Base-by-base conservation (phyloP, 2,797 vertebrate genomes). In the Centropyge bicolor region DNA sequence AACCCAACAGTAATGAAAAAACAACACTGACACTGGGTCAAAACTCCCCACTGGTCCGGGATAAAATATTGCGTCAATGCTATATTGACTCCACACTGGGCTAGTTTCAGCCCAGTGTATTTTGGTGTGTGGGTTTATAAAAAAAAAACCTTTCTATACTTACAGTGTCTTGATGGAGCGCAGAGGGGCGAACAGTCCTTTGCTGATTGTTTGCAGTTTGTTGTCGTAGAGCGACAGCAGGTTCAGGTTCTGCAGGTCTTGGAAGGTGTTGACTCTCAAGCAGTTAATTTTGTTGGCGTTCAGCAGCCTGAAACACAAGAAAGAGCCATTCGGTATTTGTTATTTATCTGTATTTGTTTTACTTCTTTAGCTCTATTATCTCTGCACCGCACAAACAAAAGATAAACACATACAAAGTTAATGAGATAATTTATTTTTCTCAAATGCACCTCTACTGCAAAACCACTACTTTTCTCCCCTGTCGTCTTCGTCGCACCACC, bases 211-310 rank as follows among this genome's bases (percentile, higher is more conserved):
- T 87, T 99, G 98, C 62, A 99, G 95, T 87, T 99, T 99, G 96
- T 99, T 99, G 95, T 99, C 98, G 7, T 99, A 99, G 43, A 99
- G 94, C 4, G 98, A 99, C 83, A 99, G 96, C 87, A 99, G 95
- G 90, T 97, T 98, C 91, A 99, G 97, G 93, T 96, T 99, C 94
- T 98, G 97, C 56, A 99, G 96, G 93, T 99, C 98, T 92, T 99
- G 97, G 93, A 99, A 99, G 65, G 98, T 97, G 95, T 98, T 99
- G 74, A 99, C 97, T 74, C 98, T 95, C 86, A 99, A 90, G 91
- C 98, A 99, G 95, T 98, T 98, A 93, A 99, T 99, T 94, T 99
- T 99, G 94, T 99, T 99, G 93, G 98, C 98, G 11, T 99, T 99
- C 91, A 99, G 96, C 82, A 99, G 96, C 84, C 98, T 99, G 87